Conservation (phyloP, 1,140 invertebrate species). For the Akabosia matsudoensis region DNA sequence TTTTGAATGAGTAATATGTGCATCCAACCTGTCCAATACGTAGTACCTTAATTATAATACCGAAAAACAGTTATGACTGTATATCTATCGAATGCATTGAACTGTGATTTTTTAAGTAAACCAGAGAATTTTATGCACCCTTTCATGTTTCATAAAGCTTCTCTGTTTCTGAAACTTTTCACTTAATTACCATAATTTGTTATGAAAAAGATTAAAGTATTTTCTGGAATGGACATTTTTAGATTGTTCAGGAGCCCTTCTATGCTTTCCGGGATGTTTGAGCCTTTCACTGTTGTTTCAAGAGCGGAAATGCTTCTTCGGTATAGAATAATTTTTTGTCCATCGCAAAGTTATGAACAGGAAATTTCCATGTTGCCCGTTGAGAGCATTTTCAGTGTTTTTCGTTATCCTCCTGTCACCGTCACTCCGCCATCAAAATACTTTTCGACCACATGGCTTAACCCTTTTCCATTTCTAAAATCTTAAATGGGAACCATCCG, state of each 20-base stretch:
- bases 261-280: neutral
- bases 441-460: neutral
- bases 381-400: neutral
- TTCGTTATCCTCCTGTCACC: neutral
- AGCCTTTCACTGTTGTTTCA: neutral
- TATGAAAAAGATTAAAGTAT: conserved; percentile 43
- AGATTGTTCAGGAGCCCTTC: conserved; percentile 6
- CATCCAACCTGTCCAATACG: too few relatives aligned
- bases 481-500: neutral
- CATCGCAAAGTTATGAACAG: neutral
- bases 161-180: conserved; percentile 47
- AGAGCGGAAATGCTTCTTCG: too few relatives aligned
- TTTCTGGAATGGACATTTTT: conserved; percentile 22
- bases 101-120: too few relatives aligned
- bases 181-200: conserved; percentile 48
- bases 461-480: neutral
- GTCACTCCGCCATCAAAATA: neutral
- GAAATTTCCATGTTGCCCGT: too few relatives aligned
- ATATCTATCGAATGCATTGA: too few relatives aligned
- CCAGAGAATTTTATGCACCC: neutral
- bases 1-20: too few relatives aligned
- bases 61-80: too few relatives aligned
- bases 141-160: conserved; percentile 26
- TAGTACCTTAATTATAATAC: too few relatives aligned
- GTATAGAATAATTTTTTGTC: too few relatives aligned